phyloP scores from a whole-genome alignment of 2,888 invertebrate species.

The Diaphora mendica region DNA sequence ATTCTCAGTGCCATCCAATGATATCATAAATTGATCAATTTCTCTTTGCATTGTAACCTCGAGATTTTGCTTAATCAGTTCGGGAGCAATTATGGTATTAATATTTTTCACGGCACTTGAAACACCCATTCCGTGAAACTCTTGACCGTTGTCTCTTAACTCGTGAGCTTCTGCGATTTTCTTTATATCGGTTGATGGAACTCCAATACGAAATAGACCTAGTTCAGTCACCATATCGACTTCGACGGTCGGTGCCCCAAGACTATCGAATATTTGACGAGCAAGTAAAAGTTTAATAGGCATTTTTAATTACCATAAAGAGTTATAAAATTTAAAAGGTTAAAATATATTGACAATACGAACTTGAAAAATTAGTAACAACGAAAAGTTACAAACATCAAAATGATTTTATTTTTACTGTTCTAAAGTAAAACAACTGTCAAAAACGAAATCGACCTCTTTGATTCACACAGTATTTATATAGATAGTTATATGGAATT shows the following conservation, averaged over 20 bases:
- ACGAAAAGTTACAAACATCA: background rate
- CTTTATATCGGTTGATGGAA: constrained; percentile 98
- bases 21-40: constrained; percentile 94
- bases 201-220: constrained; percentile 96
- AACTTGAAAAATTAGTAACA: background rate
- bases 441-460: background rate
- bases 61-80: constrained; percentile 91
- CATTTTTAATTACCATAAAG: constrained; percentile 83
- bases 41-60: constrained; percentile 96
- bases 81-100: constrained; percentile 93
- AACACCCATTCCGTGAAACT: constrained; percentile 98
- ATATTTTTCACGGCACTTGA: constrained; percentile 95
- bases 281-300: constrained; percentile 96
- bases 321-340: constrained; percentile 3
- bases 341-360: background rate
- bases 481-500: no score
- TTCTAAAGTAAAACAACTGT: background rate
- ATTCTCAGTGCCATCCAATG: constrained; percentile 98
- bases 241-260: constrained; percentile 99
- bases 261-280: constrained; percentile 98
- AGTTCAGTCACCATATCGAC: constrained; percentile 93
- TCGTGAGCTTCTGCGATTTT: constrained; percentile 98
- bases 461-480: background rate
- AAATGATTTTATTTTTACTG: background rate
- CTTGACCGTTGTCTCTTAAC: constrained; percentile 94